Base-by-base conservation (phyloP, 2,888 invertebrate species). In the Ditula angustiorana region DNA sequence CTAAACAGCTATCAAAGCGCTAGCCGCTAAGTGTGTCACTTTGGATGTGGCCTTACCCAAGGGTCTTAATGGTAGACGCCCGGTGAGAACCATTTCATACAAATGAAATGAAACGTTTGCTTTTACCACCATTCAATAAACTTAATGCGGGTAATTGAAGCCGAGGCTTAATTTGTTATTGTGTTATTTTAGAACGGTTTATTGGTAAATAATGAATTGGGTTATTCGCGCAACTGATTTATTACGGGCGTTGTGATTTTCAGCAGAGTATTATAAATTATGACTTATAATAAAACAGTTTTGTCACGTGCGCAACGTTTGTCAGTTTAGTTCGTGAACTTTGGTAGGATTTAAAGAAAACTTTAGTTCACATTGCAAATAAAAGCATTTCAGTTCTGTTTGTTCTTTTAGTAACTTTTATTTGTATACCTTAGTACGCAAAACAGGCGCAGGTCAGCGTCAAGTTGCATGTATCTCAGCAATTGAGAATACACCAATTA, bases 21-120 rank as follows among this genome's bases (percentile, higher is more conserved):
- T 13, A 13, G 13, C 35, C 35, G 35, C 35, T 35, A 13, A 37
- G 5, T 16, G 13, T n/a, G n/a, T n/a, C n/a, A n/a, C n/a, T n/a
- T n/a, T n/a, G n/a, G n/a, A n/a, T n/a, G 16, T 13, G 35, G 35
- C 35, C 35, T 16, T 37, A 5, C 5, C 5, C 16, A 13, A 37
- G n/a, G 13, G 16, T 16, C 35, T 50, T 62, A 62, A 49, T 62
- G 41, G 24, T 41, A 49, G 24, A 24, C 28, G 26, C 3, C 23
- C 24, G 11, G 28, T 8, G 53, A 47, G 26, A 55, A 37, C 47
- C 37, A 49, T 61, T 37, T 13, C 10, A 50, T 23, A 30, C 16
- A 57, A 50, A 62, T 57, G 21, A 57, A 50, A 62, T 57, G 21
- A 30, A 57, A 41, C 49, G 49, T 37, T 47, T 33, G 47, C 33